Conservation (phyloP, 2,888 invertebrate species). For the Ellobium chinense region DNA sequence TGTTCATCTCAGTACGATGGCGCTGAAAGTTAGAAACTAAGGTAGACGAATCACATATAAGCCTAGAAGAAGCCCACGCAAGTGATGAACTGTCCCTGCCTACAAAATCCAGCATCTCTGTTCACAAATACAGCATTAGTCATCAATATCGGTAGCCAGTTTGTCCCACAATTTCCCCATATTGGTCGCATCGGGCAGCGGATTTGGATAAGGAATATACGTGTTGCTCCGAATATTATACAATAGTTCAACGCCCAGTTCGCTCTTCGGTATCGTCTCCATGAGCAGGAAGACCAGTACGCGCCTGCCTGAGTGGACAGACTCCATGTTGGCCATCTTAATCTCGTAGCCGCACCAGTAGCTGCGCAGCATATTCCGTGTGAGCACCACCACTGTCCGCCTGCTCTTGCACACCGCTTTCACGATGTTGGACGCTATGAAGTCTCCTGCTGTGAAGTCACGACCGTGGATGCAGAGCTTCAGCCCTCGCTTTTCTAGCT, state of each 20-base stretch:
- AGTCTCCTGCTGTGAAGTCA: slow-evolving; percentile 36
- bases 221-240: slow-evolving; percentile 34
- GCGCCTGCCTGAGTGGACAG: slow-evolving; percentile 11
- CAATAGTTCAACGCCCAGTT: not conserved
- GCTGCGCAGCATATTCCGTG: slow-evolving; percentile 19
- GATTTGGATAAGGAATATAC: not conserved
- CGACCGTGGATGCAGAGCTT: slow-evolving; percentile 33
- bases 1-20: too few relatives aligned
- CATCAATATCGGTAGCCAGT: slow-evolving; percentile 18
- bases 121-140: not conserved
- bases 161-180: slow-evolving; percentile 8
- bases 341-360: slow-evolving; percentile 48
- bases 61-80: too few relatives aligned
- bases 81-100: too few relatives aligned
- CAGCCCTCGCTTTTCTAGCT: slow-evolving; percentile 16
- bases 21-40: too few relatives aligned
- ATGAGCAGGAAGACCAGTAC: slow-evolving; percentile 41
- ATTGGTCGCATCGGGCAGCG: not conserved
- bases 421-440: slow-evolving; percentile 41
- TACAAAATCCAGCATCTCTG: too few relatives aligned
- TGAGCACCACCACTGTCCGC: slow-evolving; percentile 44
- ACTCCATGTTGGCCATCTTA: slow-evolving; percentile 48
- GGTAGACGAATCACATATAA: too few relatives aligned
- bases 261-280: slow-evolving; percentile 10
- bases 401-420: slow-evolving; percentile 27